A percentile compares a stretch with the other conserved stretches of the same genome.
phyloP scores from a whole-genome alignment of 2,113 vertebrate genomes.

The Alligator sinensis region DNA sequence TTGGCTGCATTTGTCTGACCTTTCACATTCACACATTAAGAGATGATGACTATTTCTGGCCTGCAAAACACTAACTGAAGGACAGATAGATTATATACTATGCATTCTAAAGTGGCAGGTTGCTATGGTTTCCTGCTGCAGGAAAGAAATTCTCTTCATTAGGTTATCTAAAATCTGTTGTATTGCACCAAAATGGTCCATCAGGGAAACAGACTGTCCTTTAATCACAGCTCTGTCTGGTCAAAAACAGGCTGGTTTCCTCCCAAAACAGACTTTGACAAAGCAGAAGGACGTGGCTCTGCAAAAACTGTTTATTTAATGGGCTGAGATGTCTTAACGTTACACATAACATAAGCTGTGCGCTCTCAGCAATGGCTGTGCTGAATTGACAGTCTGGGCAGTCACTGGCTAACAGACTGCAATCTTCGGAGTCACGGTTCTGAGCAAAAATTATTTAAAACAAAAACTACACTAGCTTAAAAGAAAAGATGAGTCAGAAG shows the following conservation, averaged over 20 bases:
- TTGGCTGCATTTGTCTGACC: conserved; percentile 54
- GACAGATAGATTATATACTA: conserved; percentile 74
- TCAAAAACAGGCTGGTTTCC: conserved; percentile 10
- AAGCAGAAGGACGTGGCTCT: neutral
- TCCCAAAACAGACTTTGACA: conserved; percentile 18
- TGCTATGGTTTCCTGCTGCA: conserved; percentile 80
- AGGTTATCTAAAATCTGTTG: conserved; percentile 56
- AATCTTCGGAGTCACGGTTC: neutral
- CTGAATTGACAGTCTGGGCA: neutral
- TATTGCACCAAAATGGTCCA: conserved; percentile 42
- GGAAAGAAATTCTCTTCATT: conserved; percentile 62
- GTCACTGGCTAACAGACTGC: neutral
- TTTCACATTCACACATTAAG: conserved; percentile 66
- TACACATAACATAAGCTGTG: neutral
- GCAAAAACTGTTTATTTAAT: neutral
- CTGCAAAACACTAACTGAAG: conserved; percentile 70
- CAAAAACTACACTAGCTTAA: too few species aligned
- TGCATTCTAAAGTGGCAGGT: conserved; percentile 71
- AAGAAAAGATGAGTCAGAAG: too few species aligned
- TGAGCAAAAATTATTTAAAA: neutral
- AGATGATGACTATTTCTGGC: conserved; percentile 71
- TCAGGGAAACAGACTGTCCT: conserved; percentile 14
- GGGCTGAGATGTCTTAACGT: neutral
- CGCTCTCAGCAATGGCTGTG: neutral
- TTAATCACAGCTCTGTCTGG: conserved; percentile 33